phyloP scores from a whole-genome alignment of 2,888 invertebrate genomes.

The Caprella mutica region DNA sequence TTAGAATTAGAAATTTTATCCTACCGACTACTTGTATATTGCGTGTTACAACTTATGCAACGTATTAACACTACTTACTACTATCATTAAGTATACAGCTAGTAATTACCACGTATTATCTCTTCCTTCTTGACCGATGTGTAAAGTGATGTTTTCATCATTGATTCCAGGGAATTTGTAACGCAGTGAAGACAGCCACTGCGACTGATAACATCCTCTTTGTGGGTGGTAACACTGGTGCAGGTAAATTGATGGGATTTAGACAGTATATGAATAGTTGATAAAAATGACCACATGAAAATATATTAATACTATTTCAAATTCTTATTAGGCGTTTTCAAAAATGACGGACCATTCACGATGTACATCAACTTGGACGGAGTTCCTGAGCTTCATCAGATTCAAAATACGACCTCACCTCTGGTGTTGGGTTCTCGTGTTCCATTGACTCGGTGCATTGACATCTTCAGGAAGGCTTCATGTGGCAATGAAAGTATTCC shows the following conservation, averaged over 20 bases:
- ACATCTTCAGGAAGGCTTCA: constrained; percentile 35
- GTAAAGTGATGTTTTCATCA: no score
- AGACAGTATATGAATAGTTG: no score
- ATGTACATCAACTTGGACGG: constrained; percentile 53
- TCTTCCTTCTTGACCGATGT: no score
- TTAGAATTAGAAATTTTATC: no score
- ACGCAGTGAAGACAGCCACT: constrained; percentile 2
- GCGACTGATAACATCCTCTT: constrained; percentile 9
- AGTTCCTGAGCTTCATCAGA: constrained; percentile 48
- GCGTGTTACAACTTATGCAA: no score
- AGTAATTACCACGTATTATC: no score
- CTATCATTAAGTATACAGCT: no score
- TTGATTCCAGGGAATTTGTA: constrained; percentile 20
- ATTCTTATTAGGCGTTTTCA: constrained; percentile 42
- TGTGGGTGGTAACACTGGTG: constrained; percentile 26
- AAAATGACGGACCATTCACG: constrained; percentile 43
- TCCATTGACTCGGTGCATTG: constrained; percentile 48
- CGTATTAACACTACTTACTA: no score
- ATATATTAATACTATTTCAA: no score
- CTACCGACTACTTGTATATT: no score
- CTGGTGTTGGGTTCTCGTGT: constrained; percentile 51
- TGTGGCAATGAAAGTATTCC: background rate
- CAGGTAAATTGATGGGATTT: no score
- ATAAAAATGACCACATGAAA: no score
- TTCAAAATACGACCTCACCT: constrained; percentile 36